Evolutionary conservation across 2,797 vertebrate genomes (phyloP).

Genomic region (Fistularia tabacaria): DNA sequence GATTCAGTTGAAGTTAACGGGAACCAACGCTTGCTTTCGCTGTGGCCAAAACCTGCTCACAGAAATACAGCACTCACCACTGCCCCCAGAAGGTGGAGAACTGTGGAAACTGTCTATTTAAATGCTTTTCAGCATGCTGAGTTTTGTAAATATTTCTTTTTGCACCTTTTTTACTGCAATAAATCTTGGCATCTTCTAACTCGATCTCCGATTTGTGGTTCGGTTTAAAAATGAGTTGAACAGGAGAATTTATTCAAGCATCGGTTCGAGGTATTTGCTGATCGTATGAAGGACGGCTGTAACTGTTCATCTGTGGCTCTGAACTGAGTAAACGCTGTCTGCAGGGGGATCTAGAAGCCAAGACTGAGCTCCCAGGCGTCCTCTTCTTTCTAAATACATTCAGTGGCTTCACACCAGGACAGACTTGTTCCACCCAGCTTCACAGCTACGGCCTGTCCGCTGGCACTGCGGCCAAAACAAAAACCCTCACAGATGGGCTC

Average conservation of each 20-base stretch:
- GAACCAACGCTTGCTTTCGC: no score
- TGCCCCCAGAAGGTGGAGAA: not conserved
- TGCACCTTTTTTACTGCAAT: constrained; percentile 20
- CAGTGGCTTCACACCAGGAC: constrained; percentile 51
- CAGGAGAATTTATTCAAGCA: no score
- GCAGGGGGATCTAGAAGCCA: not conserved
- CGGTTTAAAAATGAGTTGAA: no score
- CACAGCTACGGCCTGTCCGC: constrained; percentile 39
- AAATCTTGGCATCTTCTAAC: constrained; percentile 10
- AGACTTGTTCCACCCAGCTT: constrained; percentile 56
- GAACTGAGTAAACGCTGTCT: not conserved
- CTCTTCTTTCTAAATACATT: constrained; percentile 44
- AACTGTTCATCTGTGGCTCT: no score
- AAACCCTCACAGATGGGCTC: constrained; percentile 38
- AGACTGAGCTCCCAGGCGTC: constrained; percentile 21
- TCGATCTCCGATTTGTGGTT: no score
- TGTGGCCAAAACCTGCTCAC: not conserved
- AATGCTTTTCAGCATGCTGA: constrained; percentile 13
- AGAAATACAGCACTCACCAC: not conserved
- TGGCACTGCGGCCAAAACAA: constrained; percentile 16
- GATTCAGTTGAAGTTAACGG: no score
- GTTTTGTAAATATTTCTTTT: constrained; percentile 51
- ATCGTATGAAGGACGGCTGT: no score
- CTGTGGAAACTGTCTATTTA: constrained; percentile 4
- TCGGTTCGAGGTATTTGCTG: no score